phyloP scores from a whole-genome alignment of 2,797 vertebrate species.

The Thalassophryne amazonica region DNA sequence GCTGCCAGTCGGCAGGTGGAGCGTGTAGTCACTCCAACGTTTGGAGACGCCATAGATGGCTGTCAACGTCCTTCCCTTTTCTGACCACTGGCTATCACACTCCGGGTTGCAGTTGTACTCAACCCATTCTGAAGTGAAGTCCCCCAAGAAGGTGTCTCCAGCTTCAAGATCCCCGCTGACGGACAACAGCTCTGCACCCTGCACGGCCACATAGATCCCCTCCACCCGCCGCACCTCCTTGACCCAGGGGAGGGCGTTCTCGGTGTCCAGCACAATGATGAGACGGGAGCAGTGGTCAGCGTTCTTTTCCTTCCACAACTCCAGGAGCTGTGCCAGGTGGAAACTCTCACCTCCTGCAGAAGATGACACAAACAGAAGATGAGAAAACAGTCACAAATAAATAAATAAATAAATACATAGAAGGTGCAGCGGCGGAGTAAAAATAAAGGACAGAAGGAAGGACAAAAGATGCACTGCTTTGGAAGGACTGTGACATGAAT shows the following conservation, averaged over 20 bases:
- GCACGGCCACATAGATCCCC: conserved; percentile 88
- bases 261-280: conserved; percentile 90
- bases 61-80: conserved; percentile 78
- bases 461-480: too few relatives aligned
- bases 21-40: conserved; percentile 93
- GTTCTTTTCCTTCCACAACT: conserved; percentile 94
- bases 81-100: conserved; percentile 84
- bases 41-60: conserved; percentile 89
- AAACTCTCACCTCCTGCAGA: conserved; percentile 85
- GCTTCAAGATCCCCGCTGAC: conserved; percentile 77
- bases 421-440: not conserved
- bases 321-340: conserved; percentile 85
- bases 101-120: conserved; percentile 93
- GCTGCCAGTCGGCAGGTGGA: conserved; percentile 92
- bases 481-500: too few relatives aligned
- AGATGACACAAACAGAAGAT: not conserved
- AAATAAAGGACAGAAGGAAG: too few relatives aligned
- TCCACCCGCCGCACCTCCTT: conserved; percentile 86
- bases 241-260: conserved; percentile 89
- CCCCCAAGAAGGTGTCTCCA: conserved; percentile 82
- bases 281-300: conserved; percentile 88
- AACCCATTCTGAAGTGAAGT: conserved; percentile 95
- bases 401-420: not conserved
- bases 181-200: conserved; percentile 85
- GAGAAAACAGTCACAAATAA: not conserved